Evolutionary conservation across 1,140 invertebrate genomes (phyloP).

Genomic region (Zaprionus inermis): DNA sequence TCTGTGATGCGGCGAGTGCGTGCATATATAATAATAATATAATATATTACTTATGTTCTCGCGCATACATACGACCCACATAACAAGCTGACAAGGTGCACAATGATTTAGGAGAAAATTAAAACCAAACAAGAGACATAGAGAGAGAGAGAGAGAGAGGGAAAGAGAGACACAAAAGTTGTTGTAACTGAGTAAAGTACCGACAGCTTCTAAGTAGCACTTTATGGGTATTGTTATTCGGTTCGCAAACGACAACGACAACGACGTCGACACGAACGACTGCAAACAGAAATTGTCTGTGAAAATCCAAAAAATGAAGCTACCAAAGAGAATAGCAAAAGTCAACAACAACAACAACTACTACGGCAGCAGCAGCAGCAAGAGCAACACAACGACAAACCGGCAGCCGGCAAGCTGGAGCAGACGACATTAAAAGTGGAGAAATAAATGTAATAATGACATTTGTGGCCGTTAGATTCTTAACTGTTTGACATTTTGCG

Average conservation of each 20-base stretch:
- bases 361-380: slow-evolving; percentile 17
- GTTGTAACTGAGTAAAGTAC: slow-evolving; percentile 30
- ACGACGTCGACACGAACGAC: slow-evolving; percentile 3
- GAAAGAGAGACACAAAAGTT: slow-evolving; percentile 3
- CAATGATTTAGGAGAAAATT: slow-evolving; percentile 33
- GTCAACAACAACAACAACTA: slow-evolving; percentile 34
- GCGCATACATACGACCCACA: slow-evolving; percentile 33
- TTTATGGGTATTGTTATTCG: slow-evolving; percentile 45
- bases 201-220: slow-evolving; percentile 41
- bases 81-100: slow-evolving; percentile 22
- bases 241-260: slow-evolving; percentile 3
- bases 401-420: slow-evolving; percentile 25
- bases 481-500: slow-evolving; percentile 84
- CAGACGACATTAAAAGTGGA: slow-evolving; percentile 76
- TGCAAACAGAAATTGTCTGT: slow-evolving; percentile 58
- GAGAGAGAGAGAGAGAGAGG: background rate
- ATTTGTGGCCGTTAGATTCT: slow-evolving; percentile 83
- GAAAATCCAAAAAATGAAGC: slow-evolving; percentile 54
- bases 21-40: background rate
- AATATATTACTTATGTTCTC: slow-evolving; percentile 10
- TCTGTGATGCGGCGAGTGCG: background rate
- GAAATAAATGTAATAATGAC: slow-evolving; percentile 81
- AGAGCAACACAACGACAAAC: slow-evolving; percentile 32
- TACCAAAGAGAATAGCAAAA: slow-evolving; percentile 39
- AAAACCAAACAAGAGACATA: slow-evolving; percentile 19